A percentile compares a stretch with the other conserved stretches of the same genome.
phyloP scores from a whole-genome alignment of 2,888 invertebrate genomes.

The Omphaloscelis lunosa region DNA sequence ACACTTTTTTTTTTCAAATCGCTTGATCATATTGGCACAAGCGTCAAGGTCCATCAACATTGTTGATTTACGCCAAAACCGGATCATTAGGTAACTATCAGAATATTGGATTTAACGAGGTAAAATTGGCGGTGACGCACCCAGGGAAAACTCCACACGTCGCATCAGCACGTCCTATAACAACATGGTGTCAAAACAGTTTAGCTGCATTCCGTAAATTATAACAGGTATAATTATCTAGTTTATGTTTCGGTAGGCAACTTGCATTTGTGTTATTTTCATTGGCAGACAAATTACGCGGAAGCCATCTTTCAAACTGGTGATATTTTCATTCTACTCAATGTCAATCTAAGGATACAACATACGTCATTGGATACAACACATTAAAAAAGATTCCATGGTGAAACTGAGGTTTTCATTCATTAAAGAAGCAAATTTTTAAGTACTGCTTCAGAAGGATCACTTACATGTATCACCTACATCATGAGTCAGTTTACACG shows the following conservation, averaged over 20 bases:
- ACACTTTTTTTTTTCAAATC: constrained; percentile 23
- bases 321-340: background rate
- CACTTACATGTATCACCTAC: too few relatives aligned
- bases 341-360: background rate
- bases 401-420: background rate
- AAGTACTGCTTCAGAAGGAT: background rate
- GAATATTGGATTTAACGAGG: constrained; percentile 32
- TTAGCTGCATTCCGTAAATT: constrained; percentile 28
- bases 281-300: background rate
- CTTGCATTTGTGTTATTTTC: background rate
- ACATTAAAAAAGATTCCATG: background rate
- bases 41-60: constrained; percentile 46
- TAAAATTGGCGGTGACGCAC: constrained; percentile 33
- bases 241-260: background rate
- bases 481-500: background rate
- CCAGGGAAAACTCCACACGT: constrained; percentile 9
- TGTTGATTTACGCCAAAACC: constrained; percentile 43
- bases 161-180: constrained; percentile 1
- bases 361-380: too few relatives aligned
- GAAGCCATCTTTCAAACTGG: background rate
- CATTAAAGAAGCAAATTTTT: background rate
- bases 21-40: constrained; percentile 50
- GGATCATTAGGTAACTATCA: constrained; percentile 49
- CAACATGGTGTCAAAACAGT: constrained; percentile 5
- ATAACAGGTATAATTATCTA: background rate